Percentiles rank a stretch among this genome's conserved stretches.
Evolutionary conservation across 2,797 vertebrate genomes (phyloP).

Genomic region (Clarias laeviceps): DNA sequence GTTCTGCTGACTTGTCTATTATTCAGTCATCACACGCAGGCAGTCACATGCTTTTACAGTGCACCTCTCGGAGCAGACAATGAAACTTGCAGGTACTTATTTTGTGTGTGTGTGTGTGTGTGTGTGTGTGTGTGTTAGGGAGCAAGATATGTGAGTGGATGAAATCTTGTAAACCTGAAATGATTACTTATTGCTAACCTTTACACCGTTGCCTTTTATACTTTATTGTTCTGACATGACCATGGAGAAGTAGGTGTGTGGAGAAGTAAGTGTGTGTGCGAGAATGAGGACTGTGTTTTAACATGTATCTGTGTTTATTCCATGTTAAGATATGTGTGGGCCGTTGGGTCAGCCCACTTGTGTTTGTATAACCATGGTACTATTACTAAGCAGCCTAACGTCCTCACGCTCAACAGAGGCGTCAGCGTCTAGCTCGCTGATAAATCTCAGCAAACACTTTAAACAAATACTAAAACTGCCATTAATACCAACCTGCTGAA

Average conservation of each 20-base stretch:
- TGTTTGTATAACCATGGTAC: conserved; percentile 45
- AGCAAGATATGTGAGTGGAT: conserved; percentile 13
- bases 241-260: conserved; percentile 35
- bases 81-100: conserved; percentile 53
- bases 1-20: conserved; percentile 59
- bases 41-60: conserved; percentile 52
- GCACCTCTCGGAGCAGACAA: conserved; percentile 38
- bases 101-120: conserved; percentile 33
- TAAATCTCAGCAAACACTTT: conserved; percentile 15
- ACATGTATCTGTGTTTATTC: conserved; percentile 10
- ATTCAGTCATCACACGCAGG: conserved; percentile 51
- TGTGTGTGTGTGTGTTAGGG: conserved; percentile 24
- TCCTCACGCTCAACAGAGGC: conserved; percentile 10
- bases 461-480: background rate
- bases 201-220: conserved; percentile 31
- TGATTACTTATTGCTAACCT: conserved; percentile 51
- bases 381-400: conserved; percentile 52
- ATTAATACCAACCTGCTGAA: background rate
- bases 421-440: conserved; percentile 40
- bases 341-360: conserved; percentile 21
- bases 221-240: background rate
- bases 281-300: background rate
- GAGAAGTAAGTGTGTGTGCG: background rate
- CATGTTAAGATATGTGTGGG: conserved; percentile 23
- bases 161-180: conserved; percentile 29